A percentile compares a stretch with the other conserved stretches of the same genome.
phyloP scores from a whole-genome alignment of 2,113 vertebrate species.

The Prochilodus magdalenae region DNA sequence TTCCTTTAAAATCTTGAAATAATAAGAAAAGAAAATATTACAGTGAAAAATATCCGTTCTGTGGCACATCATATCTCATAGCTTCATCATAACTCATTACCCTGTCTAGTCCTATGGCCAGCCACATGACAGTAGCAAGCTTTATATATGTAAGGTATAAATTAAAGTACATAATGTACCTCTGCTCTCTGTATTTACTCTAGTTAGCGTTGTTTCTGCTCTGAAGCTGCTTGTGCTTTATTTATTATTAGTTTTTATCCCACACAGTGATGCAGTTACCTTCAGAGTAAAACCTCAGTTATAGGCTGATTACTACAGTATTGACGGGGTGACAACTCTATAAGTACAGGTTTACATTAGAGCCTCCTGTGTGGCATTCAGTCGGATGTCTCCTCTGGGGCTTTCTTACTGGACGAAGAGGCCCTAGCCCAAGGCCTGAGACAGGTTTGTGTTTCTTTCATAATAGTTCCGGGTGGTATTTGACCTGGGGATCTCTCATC shows the following conservation, averaged over 20 bases:
- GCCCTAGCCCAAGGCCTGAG: neutral
- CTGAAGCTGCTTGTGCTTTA: neutral
- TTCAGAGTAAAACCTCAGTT: neutral
- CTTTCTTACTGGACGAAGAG: neutral
- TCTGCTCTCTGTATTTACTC: neutral
- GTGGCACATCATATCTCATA: neutral
- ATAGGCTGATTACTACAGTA: constrained; percentile 31
- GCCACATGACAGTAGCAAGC: neutral
- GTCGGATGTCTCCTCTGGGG: neutral
- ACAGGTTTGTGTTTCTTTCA: constrained; percentile 5
- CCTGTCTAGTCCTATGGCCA: neutral
- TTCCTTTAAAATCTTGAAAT: neutral
- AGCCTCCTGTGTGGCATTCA: neutral
- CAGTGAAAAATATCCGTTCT: neutral
- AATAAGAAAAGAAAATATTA: neutral
- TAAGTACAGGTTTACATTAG: neutral
- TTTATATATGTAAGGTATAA: neutral
- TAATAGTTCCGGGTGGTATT: neutral
- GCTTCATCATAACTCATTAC: neutral
- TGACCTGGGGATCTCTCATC: neutral
- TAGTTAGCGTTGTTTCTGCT: neutral
- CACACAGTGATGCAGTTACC: neutral
- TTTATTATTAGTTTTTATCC: neutral
- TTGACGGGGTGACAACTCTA: neutral
- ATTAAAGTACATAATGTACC: neutral